Percentiles rank a stretch among this genome's conserved stretches.
phyloP scores from a whole-genome alignment of 2,797 vertebrate genomes.

The Chelidonichthys spinosus region DNA sequence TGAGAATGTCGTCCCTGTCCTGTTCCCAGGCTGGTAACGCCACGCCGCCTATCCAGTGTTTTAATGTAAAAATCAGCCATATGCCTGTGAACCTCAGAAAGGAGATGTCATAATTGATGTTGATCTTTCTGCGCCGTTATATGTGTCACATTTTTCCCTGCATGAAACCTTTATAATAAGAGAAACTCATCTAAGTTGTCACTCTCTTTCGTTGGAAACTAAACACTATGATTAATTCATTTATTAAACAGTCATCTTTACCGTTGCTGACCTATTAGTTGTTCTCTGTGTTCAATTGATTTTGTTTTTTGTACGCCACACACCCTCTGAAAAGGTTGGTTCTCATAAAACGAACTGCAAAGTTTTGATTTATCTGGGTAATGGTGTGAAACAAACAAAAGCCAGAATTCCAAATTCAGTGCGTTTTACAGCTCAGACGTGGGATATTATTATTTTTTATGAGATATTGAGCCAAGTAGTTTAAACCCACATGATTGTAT shows the following conservation, averaged over 20 bases:
- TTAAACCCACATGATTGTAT: constrained; percentile 49
- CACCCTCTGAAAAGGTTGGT: constrained; percentile 4
- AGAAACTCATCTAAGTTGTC: not conserved
- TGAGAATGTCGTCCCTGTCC: constrained; percentile 61
- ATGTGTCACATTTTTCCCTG: constrained; percentile 27
- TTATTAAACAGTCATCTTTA: not conserved
- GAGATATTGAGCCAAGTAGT: constrained; percentile 40
- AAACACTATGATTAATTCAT: not conserved
- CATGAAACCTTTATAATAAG: constrained; percentile 15
- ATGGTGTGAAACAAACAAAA: constrained; percentile 20
- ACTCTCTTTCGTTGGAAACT: not conserved
- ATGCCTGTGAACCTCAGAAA: constrained; percentile 29
- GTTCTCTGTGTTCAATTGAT: not conserved
- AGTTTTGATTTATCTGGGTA: constrained; percentile 28
- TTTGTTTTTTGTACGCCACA: constrained; percentile 8
- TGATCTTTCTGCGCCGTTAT: constrained; percentile 12
- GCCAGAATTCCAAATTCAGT: too few relatives aligned
- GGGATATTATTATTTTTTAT: constrained; percentile 48
- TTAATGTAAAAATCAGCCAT: constrained; percentile 47
- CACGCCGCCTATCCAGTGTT: constrained; percentile 9
- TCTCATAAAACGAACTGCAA: not conserved
- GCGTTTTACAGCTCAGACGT: too few relatives aligned
- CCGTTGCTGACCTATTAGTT: constrained; percentile 17
- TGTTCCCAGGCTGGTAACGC: constrained; percentile 59
- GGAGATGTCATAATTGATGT: constrained; percentile 31